Evolutionary conservation across 2,888 invertebrate genomes (phyloP).

Genomic region (Chloroclystis v-ata): DNA sequence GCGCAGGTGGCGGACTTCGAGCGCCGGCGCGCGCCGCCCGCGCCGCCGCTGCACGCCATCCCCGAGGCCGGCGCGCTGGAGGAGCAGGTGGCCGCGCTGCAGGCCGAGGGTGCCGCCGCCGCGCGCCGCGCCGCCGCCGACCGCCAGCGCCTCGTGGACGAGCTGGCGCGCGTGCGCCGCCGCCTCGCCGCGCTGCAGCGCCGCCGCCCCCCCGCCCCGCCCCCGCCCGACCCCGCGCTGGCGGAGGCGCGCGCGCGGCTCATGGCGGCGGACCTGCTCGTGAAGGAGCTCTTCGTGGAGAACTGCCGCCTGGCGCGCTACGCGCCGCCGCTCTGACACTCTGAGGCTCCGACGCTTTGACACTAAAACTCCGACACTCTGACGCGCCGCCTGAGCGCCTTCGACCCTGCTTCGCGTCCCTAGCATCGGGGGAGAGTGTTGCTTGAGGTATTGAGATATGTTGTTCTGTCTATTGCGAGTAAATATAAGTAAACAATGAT

Average conservation of each 20-base stretch:
- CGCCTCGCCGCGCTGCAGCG: conserved; percentile 81
- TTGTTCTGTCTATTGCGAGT: no score
- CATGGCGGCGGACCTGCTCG: conserved; percentile 84
- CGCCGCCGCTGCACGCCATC: conserved; percentile 81
- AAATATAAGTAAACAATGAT: no score
- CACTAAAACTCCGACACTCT: no score
- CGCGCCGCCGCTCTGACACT: conserved; percentile 39
- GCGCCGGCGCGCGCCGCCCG: conserved; percentile 78
- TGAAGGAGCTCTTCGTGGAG: conserved; percentile 90
- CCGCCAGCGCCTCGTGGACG: conserved; percentile 82
- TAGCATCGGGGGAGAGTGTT: no score
- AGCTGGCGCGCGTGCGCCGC: conserved; percentile 85
- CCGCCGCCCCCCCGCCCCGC: conserved; percentile 16
- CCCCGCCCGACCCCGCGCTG: conserved; percentile 39
- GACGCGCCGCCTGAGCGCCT: no score
- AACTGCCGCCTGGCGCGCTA: conserved; percentile 82
- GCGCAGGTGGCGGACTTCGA: conserved; percentile 89
- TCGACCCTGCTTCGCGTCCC: no score
- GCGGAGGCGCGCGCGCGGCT: conserved; percentile 83
- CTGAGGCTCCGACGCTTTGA: neutral
- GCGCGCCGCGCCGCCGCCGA: conserved; percentile 52
- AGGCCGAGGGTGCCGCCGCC: conserved; percentile 65
- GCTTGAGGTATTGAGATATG: no score
- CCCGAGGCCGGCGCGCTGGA: conserved; percentile 75
- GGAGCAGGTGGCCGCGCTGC: conserved; percentile 51